Conservation (phyloP, 2,888 invertebrate species). For the Eristalinus sepulchralis region DNA sequence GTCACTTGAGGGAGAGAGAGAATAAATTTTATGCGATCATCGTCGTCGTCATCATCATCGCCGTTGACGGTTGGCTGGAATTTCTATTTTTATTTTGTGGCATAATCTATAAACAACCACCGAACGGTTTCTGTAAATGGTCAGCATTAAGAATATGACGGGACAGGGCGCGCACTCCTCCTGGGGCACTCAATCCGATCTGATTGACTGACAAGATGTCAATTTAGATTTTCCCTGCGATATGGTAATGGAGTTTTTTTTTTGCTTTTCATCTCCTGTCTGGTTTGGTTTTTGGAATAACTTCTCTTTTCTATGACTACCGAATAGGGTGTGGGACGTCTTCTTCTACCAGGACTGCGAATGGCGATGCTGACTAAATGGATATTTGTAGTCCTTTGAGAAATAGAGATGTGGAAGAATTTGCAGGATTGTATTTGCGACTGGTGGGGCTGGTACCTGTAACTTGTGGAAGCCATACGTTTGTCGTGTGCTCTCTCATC, state of each 20-base stretch:
- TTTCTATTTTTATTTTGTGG: slow-evolving; percentile 61
- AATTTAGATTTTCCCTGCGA: slow-evolving; percentile 58
- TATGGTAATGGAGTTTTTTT: slow-evolving; percentile 51
- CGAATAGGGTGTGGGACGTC: slow-evolving; percentile 51
- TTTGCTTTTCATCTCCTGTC: neutral
- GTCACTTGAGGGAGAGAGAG: neutral
- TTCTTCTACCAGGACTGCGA: no score
- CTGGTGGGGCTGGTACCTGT: no score
- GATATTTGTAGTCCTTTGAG: no score
- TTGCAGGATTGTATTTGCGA: no score
- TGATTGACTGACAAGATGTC: slow-evolving; percentile 61
- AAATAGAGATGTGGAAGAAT: no score
- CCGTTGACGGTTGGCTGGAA: slow-evolving; percentile 26
- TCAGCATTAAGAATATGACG: slow-evolving; percentile 53
- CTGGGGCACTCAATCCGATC: slow-evolving; percentile 42
- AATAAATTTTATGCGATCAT: slow-evolving; percentile 53
- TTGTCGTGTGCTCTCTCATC: no score
- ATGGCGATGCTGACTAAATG: neutral
- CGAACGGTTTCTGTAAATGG: slow-evolving; percentile 61
- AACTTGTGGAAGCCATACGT: no score
- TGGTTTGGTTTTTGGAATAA: slow-evolving; percentile 23
- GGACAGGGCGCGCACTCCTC: slow-evolving; percentile 59
- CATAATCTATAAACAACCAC: slow-evolving; percentile 24
- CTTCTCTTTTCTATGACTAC: slow-evolving; percentile 36
- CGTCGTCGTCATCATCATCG: slow-evolving; percentile 5